Percentiles rank a stretch among this genome's conserved stretches.
Conservation (phyloP, 1,140 invertebrate genomes). For the Leptoteleia sp. region DNA sequence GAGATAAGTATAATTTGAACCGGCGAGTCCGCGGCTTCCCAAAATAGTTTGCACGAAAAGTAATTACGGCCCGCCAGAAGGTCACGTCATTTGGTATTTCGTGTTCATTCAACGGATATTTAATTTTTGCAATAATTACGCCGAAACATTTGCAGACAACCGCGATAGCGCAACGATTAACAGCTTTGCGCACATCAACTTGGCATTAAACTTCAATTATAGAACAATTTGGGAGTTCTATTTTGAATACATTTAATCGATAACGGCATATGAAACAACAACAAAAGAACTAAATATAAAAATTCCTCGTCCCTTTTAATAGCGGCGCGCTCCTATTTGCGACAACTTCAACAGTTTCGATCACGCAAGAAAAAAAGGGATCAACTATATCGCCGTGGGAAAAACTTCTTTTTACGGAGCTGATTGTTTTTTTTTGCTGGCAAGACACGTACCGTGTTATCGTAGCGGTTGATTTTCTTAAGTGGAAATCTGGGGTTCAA, state of each 20-base stretch:
- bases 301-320: too few species aligned
- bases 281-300: background rate
- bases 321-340: too few species aligned
- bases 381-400: too few species aligned
- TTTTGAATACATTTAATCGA: too few species aligned
- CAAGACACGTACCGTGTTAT: too few species aligned
- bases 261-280: background rate
- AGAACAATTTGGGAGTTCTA: background rate
- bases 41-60: slow-evolving; percentile 62
- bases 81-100: slow-evolving; percentile 65
- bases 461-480: too few species aligned
- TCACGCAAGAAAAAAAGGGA: too few species aligned
- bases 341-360: too few species aligned
- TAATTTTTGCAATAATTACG: slow-evolving; percentile 58
- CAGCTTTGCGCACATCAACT: slow-evolving; percentile 36
- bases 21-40: slow-evolving; percentile 32
- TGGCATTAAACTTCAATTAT: slow-evolving; percentile 53
- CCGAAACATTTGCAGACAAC: slow-evolving; percentile 31
- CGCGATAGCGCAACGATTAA: background rate
- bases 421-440: too few species aligned
- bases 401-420: too few species aligned
- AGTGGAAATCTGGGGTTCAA: too few species aligned
- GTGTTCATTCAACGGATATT: slow-evolving; percentile 55
- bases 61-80: slow-evolving; percentile 58
- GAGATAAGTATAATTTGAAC: slow-evolving; percentile 42